Conservation (phyloP, 2,113 vertebrate species). For the Bubo blakistoni region DNA sequence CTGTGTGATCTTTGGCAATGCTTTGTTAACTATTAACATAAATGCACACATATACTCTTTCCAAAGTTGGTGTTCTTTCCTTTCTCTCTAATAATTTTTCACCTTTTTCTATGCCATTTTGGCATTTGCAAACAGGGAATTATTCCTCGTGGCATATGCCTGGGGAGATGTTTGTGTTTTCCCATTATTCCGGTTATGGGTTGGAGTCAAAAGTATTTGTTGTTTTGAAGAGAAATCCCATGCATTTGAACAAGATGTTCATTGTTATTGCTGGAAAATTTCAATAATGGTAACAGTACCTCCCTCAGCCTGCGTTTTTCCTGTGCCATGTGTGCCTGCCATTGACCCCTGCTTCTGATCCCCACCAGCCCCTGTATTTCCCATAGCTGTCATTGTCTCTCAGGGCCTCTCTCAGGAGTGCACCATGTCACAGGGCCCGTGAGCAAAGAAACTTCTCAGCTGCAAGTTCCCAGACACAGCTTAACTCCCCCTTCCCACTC, state of each 20-base stretch:
- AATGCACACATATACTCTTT: not conserved
- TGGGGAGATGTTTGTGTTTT: not conserved
- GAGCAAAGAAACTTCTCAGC: not conserved
- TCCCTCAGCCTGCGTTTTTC: not conserved
- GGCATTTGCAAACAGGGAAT: not conserved
- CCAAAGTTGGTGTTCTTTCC: not conserved
- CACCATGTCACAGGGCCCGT: rapidly evolving
- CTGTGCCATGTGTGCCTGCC: not conserved
- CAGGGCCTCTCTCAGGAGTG: not conserved
- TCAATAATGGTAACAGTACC: not conserved
- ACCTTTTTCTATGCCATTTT: not conserved
- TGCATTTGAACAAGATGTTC: not conserved
- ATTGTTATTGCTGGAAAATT: not conserved
- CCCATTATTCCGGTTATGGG: not conserved
- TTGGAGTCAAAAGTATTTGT: not conserved
- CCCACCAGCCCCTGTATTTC: not conserved
- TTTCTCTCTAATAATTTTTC: not conserved
- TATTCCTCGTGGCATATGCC: not conserved
- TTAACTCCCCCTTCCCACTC: not conserved
- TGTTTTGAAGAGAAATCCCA: not conserved
- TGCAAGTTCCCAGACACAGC: not conserved
- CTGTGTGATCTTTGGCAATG: not conserved
- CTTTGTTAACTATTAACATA: not conserved
- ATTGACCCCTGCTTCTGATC: not conserved
- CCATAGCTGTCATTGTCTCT: not conserved